Base-by-base conservation (phyloP, 2,797 vertebrate genomes). In the Cirrhinus molitorella region DNA sequence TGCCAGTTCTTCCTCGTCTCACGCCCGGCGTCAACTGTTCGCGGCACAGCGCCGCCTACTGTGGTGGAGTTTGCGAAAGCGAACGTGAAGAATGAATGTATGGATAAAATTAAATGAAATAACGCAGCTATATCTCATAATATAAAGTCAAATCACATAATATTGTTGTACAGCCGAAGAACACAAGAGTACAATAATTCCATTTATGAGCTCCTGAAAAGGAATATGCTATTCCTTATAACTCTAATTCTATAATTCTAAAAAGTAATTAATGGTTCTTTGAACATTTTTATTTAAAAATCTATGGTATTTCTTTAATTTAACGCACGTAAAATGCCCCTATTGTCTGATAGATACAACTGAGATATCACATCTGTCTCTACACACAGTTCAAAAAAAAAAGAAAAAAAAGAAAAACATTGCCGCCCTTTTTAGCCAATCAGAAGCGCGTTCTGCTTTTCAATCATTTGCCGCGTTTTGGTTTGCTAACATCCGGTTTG, bases 1-100 rank as follows among this genome's bases (percentile, higher is more conserved):
- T 68, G 84, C 65, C 73, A 40, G n/a, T 49, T 65, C 55, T 67
- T 70, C 76, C 21, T 83, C 65, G 43, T 25, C 67, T 40, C 76
- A 43, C 49, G 7, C 63, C 66, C 31, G 59, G 28, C 14, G 40
- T 21, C 25, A 17, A 23, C 0, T 31, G 14, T 9, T 45, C 9
- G 2, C 0, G 11, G 10, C 37, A 68, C 28, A 57, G 53, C 80
- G 78, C 85, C 83, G 55, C 74, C 87, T 83, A 1, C 13, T 10
- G 74, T 17, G 23, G 8, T 2, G 80, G 80, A 55, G 74, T 31
- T 25, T 2, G 34, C 16, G 43, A 17, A 5, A 34, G 51, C 37
- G 13, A 76, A 37, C 63, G 31, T 1, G 1, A 17, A 4, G 21
- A 19, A 25, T 10, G 3, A 31, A 59, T 8, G 19, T 11, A 10